Percentiles rank a stretch among this genome's conserved stretches.
phyloP scores from a whole-genome alignment of 2,888 invertebrate genomes.

The Unio pictorum region DNA sequence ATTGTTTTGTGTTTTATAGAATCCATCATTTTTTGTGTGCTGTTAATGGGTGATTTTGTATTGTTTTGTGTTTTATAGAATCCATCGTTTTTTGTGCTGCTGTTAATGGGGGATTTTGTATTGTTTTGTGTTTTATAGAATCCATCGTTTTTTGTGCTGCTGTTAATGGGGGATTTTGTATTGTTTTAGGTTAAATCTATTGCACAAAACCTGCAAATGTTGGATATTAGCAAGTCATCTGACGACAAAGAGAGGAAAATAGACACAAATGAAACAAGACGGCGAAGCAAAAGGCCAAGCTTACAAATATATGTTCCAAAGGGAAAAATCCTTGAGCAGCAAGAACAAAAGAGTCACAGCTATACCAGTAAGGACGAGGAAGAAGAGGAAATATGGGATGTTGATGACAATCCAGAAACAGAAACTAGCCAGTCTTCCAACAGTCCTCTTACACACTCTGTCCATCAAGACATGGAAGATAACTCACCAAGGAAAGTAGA shows the following conservation, averaged over 20 bases:
- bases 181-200: conserved; percentile 28
- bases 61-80: neutral
- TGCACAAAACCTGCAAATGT: conserved; percentile 16
- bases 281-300: conserved; percentile 50
- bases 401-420: conserved; percentile 9
- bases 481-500: conserved; percentile 32
- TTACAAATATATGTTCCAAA: conserved; percentile 61
- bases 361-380: conserved; percentile 19
- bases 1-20: too few relatives aligned
- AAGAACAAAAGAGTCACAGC: conserved; percentile 13
- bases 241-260: conserved; percentile 13
- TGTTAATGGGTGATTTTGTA: too few relatives aligned
- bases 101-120: too few relatives aligned
- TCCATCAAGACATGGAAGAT: conserved; percentile 5
- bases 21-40: too few relatives aligned
- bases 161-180: too few relatives aligned
- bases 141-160: too few relatives aligned
- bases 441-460: conserved; percentile 19
- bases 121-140: too few relatives aligned
- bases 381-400: conserved; percentile 18
- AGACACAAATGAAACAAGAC: conserved; percentile 14
- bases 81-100: too few relatives aligned
- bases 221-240: conserved; percentile 13
- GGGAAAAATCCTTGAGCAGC: conserved; percentile 46
- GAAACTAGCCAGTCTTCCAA: conserved; percentile 7